phyloP scores from a whole-genome alignment of 2,797 vertebrate genomes.

The Psittacula echo region DNA sequence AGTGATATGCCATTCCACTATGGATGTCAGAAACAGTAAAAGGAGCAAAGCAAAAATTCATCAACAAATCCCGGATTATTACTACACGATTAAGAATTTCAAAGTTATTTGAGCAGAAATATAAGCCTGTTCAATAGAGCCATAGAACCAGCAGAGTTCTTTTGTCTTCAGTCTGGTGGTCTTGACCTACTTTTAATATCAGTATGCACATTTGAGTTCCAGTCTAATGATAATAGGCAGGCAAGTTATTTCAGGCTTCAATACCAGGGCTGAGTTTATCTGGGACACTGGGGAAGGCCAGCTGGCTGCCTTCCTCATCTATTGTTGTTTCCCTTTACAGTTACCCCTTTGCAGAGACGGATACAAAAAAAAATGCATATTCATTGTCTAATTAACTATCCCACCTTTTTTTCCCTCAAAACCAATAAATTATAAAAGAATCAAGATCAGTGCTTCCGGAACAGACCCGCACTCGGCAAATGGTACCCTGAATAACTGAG shows the following conservation, averaged over 20 bases:
- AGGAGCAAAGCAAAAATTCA: not conserved
- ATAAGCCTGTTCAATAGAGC: not conserved
- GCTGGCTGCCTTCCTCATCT: not conserved
- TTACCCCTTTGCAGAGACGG: not conserved
- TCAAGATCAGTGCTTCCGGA: rapidly evolving
- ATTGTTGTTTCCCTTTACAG: not conserved
- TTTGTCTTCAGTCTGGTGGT: not conserved
- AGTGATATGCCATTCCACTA: not conserved
- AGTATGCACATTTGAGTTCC: not conserved
- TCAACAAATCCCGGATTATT: not conserved
- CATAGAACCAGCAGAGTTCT: not conserved
- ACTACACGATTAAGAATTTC: not conserved
- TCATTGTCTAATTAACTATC: not conserved
- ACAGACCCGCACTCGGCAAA: not conserved
- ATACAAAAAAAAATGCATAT: not conserved
- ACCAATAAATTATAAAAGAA: not conserved
- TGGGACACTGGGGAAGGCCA: not conserved
- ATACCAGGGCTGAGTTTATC: not conserved
- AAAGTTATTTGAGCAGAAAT: not conserved
- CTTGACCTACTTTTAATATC: not conserved
- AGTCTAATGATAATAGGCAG: not conserved
- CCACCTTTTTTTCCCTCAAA: not conserved
- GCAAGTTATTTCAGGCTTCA: conserved; percentile 10
- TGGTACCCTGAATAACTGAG: not conserved
- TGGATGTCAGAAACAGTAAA: not conserved